Conservation (phyloP, 2,113 vertebrate genomes). For the Mus pahari region DNA sequence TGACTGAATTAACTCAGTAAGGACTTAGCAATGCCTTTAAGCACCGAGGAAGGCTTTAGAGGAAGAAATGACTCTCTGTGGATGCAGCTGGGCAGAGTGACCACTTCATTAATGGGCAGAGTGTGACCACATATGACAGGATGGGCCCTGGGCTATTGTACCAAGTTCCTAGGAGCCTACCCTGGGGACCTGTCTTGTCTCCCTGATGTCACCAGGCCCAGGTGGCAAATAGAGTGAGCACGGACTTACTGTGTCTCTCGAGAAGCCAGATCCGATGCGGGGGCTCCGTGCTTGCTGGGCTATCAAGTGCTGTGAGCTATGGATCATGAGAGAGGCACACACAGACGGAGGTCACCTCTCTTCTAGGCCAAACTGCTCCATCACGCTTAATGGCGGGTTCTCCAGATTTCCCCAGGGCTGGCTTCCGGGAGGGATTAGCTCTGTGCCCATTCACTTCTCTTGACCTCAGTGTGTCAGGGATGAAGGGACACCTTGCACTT, state of each 20-base stretch:
- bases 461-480: not conserved
- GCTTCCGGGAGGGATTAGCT: slow-evolving; percentile 36
- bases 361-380: slow-evolving; percentile 49
- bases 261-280: not conserved
- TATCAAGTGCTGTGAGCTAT: slow-evolving; percentile 18
- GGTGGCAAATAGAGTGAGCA: too few species aligned
- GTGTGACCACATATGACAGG: not conserved
- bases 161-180: not conserved
- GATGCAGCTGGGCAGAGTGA: not conserved
- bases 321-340: slow-evolving; percentile 5
- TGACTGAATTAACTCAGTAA: not conserved
- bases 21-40: not conserved
- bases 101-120: not conserved
- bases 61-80: not conserved
- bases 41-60: not conserved
- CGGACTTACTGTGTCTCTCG: rapidly evolving
- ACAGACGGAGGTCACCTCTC: not conserved
- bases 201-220: not conserved
- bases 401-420: slow-evolving; percentile 58
- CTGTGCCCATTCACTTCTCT: slow-evolving; percentile 49
- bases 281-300: rapidly evolving
- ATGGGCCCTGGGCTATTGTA: not conserved
- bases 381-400: slow-evolving; percentile 75
- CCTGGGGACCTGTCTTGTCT: not conserved
- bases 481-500: not conserved